Conservation (phyloP, 2,797 vertebrate species). For the Spizella passerina region DNA sequence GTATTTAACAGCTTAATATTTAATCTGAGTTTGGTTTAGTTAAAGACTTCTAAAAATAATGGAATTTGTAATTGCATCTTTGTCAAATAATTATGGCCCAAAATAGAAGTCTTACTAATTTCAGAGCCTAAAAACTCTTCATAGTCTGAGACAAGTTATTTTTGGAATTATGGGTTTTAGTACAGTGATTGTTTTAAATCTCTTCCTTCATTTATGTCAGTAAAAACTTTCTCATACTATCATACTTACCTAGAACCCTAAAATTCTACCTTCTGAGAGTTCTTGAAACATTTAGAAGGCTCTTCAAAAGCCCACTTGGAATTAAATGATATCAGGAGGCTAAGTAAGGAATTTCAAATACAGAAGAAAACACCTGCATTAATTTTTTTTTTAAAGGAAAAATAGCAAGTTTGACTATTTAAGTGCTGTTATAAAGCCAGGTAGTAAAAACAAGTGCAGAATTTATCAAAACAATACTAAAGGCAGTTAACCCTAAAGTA, state of each 20-base stretch:
- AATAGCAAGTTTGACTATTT: not conserved
- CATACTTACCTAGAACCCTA: not conserved
- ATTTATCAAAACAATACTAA: not conserved
- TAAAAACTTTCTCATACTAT: not conserved
- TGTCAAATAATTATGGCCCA: not conserved
- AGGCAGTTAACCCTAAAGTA: not conserved
- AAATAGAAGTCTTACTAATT: not conserved
- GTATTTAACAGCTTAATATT: not conserved
- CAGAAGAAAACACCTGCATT: not conserved
- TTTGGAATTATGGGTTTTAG: not conserved
- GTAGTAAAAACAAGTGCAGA: not conserved
- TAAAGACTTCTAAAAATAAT: not conserved
- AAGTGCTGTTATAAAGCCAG: not conserved
- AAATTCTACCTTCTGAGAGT: not conserved
- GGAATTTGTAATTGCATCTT: conserved; percentile 1
- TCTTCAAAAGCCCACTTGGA: not conserved
- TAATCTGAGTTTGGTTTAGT: not conserved
- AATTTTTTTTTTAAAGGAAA: not conserved
- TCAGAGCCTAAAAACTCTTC: not conserved
- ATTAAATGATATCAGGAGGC: not conserved
- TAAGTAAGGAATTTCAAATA: not conserved
- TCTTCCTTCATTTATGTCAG: not conserved
- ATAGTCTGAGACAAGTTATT: not conserved
- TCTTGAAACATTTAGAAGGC: not conserved
- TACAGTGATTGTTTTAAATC: not conserved